Percentiles rank a stretch among this genome's conserved stretches.
phyloP scores from a whole-genome alignment of 1,140 invertebrate species.

The Bombus haemorrhoidalis region DNA sequence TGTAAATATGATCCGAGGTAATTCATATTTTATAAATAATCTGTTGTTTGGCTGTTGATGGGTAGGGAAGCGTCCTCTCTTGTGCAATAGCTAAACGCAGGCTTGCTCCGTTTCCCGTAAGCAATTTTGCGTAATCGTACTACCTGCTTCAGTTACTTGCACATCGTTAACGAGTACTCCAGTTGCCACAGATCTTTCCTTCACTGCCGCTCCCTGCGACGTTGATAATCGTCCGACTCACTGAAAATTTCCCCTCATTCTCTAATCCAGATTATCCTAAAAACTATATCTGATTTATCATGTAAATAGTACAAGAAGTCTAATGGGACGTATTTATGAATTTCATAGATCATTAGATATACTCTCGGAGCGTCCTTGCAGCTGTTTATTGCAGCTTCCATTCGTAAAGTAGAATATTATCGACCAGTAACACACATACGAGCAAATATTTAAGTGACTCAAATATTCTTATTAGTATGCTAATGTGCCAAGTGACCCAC shows the following conservation, averaged over 20 bases:
- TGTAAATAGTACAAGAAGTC: not conserved
- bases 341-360: not conserved
- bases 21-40: not conserved
- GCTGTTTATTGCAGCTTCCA: too few species aligned
- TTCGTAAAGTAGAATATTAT: constrained; percentile 6
- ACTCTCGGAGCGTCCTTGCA: not conserved
- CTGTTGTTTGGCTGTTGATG: constrained; percentile 9
- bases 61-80: constrained; percentile 53
- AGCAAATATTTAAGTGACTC: constrained; percentile 52
- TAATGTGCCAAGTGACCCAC: constrained; percentile 51
- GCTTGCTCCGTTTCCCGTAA: constrained; percentile 73
- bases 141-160: constrained; percentile 31
- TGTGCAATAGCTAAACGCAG: constrained; percentile 62
- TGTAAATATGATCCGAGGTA: not conserved
- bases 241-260: not conserved
- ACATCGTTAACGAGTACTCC: constrained; percentile 54
- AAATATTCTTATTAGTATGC: constrained; percentile 55
- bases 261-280: not conserved
- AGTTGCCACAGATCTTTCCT: constrained; percentile 33
- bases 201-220: not conserved
- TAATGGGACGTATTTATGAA: not conserved
- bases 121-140: constrained; percentile 74
- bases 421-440: not conserved
- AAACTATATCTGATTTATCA: not conserved
- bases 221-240: not conserved